Base-by-base conservation (phyloP, 2,888 invertebrate species). In the Dryadula phaetusa region DNA sequence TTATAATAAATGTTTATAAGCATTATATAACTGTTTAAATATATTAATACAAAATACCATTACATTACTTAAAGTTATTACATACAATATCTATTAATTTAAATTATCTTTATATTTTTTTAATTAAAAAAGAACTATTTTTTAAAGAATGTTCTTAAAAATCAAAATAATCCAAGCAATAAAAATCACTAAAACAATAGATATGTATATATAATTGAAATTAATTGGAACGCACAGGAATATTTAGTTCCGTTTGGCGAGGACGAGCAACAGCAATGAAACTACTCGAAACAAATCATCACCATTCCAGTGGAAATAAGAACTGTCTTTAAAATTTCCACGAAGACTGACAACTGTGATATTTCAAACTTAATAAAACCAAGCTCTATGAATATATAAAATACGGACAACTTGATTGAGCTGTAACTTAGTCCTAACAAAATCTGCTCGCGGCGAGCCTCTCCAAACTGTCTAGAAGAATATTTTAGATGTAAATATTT, bases 401-500 rank as follows among this genome's bases (percentile, higher is more conserved):
- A 56, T 28, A 49, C 42, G 49, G 42, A 54, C 7, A 67, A 42
- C 47, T 58, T 16, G 49, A 58, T 58, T 58, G 42, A 60, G 18
- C 40, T 34, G n/a, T 52, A 63, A 67, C 28, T 63, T 49, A 58
- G 28, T 32, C 20, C 3, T 49, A 32, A 20, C 22, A 34, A 66
- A 63, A 63, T 53, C 62, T 44, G 61, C 44, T 56, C 56, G 40
- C 54, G 32, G 64, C 60, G 53, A 64, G 47, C 34, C 47, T 61
- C 52, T 64, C 46, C 61, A 25, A 67, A 56, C 56, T 61, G 40
- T 40, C 56, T 47, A 34, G 22, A 54, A 62, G 49, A 56, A 56
- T 68, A 49, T 54, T 68, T 65, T 62, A 56, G 22, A 62, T 68
- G 54, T 68, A 62, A 49, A 56, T 62, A 65, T 67, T 62, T 56